These are phyloP conservation scores for Xyrichtys novacula DNA, from an alignment of 2,797 vertebrate species.

Conservation along the genomic window DNA sequence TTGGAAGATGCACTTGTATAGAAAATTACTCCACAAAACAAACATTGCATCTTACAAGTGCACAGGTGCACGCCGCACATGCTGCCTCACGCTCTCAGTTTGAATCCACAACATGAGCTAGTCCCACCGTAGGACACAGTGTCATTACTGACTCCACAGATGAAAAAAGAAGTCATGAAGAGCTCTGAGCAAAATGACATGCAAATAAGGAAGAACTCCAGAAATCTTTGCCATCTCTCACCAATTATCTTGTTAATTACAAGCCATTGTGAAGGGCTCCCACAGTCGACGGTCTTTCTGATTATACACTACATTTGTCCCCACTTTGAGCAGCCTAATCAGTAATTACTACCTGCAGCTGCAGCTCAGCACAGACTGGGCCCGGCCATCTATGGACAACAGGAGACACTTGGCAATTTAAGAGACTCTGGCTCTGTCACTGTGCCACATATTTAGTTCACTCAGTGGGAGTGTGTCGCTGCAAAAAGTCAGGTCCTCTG, in stretches of 20 bases:
- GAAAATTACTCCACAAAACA: slow-evolving; percentile 44
- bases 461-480: slow-evolving; percentile 27
- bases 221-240: slow-evolving; percentile 85
- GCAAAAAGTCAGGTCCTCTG: slow-evolving; percentile 15
- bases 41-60: slow-evolving; percentile 38
- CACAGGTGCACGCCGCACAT: slow-evolving; percentile 55
- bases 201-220: slow-evolving; percentile 82
- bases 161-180: slow-evolving; percentile 68
- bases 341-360: slow-evolving; percentile 91
- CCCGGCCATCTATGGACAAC: slow-evolving; percentile 66
- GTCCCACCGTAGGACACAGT: slow-evolving; percentile 55
- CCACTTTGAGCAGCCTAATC: slow-evolving; percentile 85
- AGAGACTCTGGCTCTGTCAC: slow-evolving; percentile 37
- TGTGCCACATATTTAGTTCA: slow-evolving; percentile 22
- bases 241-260: slow-evolving; percentile 91
- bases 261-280: slow-evolving; percentile 86
- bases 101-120: slow-evolving; percentile 37
- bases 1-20: slow-evolving; percentile 39
- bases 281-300: slow-evolving; percentile 84
- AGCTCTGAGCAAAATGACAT: slow-evolving; percentile 74
- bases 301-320: slow-evolving; percentile 86
- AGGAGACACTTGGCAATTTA: slow-evolving; percentile 50
- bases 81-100: slow-evolving; percentile 25
- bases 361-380: slow-evolving; percentile 62
- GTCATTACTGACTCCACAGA: slow-evolving; percentile 70